Evolutionary conservation across 2,888 invertebrate species (phyloP).

Genomic region (Spilarctia lutea): DNA sequence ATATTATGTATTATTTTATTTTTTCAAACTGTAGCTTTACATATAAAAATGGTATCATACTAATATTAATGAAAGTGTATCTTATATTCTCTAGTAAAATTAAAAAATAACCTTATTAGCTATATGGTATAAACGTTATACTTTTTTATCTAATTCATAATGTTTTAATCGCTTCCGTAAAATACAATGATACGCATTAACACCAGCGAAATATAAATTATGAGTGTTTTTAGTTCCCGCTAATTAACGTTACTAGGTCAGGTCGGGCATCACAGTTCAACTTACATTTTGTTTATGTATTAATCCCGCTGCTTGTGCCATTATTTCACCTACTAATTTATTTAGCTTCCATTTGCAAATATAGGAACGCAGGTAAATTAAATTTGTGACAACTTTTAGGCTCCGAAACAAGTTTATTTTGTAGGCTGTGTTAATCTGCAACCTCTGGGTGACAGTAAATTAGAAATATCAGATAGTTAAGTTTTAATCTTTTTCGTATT

Average conservation of each 20-base stretch:
- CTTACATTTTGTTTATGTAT: constrained; percentile 33
- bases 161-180: background rate
- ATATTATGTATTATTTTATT: background rate
- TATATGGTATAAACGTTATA: background rate
- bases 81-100: background rate
- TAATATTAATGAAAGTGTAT: background rate
- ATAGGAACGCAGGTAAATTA: constrained; percentile 13
- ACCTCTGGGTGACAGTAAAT: constrained; percentile 1
- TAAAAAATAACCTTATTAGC: background rate
- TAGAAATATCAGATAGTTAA: constrained; percentile 4
- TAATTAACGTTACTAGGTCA: constrained; percentile 46
- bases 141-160: background rate
- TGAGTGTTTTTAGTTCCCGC: constrained; percentile 20
- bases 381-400: constrained; percentile 13
- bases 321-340: constrained; percentile 28
- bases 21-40: background rate
- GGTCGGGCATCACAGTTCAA: constrained; percentile 29
- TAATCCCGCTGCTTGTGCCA: constrained; percentile 16
- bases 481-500: background rate
- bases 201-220: background rate
- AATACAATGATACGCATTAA: background rate
- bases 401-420: constrained; percentile 7
- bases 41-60: no score
- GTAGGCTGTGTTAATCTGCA: background rate
- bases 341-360: constrained; percentile 19